Evolutionary conservation across 2,888 invertebrate species (phyloP), one percentile per base, ranked within the genome.

Genomic region (Leptopilina myrica): DNA sequence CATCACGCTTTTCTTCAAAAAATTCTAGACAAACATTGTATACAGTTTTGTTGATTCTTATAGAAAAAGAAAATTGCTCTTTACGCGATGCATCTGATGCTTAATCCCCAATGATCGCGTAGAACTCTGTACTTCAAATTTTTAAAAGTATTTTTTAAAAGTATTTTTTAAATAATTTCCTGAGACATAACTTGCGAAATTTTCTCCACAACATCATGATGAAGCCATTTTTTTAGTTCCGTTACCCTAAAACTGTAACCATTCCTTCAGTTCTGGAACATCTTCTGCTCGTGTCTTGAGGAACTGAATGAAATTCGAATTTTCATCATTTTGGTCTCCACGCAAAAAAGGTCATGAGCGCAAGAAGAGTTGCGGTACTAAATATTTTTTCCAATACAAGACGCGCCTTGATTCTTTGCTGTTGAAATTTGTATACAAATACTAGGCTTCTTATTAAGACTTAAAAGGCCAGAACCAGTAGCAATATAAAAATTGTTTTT

Each of bases 331-430:
- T 26, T 26, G 26, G 26, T 81, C 49, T 62, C 80, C 80, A 14
- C 78, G 78, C 6, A 80, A 66, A 43, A 77, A 78, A 80, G 43
- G 14, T 81, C 79, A 79, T 83, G 80, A 64, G 78, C 26, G 79
- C 79, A 49, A 81, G 53, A n/a, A 59, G 15, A 59, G 6, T n/a
- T 59, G 59, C n/a, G n/a, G n/a, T n/a, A n/a, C n/a, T 59, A 59
- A 59, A 59, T n/a, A 59, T 59, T 59, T 59, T 59, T 4, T 59
- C 7, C n/a, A 59, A 59, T 7, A n/a, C 59, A 4, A n/a, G 5
- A 15, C 59, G 59, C 7, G 59, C 15, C n/a, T 59, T 59, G n/a
- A 59, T 14, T n/a, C 59, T 59, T 59, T 43, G 14, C 59, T 14
- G 59, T 59, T 14, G 2, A 59, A n/a, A 59, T 59, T n/a, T 14